Evolutionary conservation across 2,797 vertebrate genomes (phyloP), one percentile per base, ranked within the genome.

Genomic region (Salarias fasciatus): DNA sequence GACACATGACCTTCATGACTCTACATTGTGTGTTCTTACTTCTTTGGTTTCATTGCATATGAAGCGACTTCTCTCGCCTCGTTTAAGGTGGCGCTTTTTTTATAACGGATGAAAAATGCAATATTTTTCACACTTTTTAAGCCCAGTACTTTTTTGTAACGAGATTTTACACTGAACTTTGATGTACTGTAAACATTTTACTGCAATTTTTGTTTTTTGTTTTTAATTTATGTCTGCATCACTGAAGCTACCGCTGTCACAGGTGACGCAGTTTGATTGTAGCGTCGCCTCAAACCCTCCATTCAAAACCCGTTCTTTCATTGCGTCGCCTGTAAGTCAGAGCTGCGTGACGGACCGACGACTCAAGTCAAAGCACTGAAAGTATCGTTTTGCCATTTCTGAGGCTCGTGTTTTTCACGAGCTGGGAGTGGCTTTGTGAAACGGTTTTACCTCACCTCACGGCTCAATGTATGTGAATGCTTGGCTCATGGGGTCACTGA

Each of bases 91-190:
- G 94, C 94, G 63, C n/a, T 95, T 96, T 92, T 92, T 95, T 94
- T 40, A 95, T 94, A 95, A 75, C 42, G 68, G 75, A 75, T 4
- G 77, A 57, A 78, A 86, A 88, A 74, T 58, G 82, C 33, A 62
- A 75, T 95, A 96, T 97, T 96, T 96, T 94, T 95, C 94, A 96
- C 92, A 89, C 87, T 96, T 96, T 95, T 89, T 92, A 94, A 89
- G 92, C 92, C 88, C 82, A 66, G 78, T 66, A 88, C 82, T 63
- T 46, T 95, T 97, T 96, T 92, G 96, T 95, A 93, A 88, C 6
- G 85, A 83, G 10, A 89, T 89, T 88, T 88, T 90, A 85, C 82
- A 84, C 78, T 73, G 79, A 84, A 84, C 80, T 81, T 83, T 53
- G 66, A 79, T 49, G 75, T 77, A 74, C 65, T 83, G 75, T 83